These are phyloP conservation scores for Gymnocheta viridis DNA, from an alignment of 2,888 invertebrate species.

Conservation along the genomic window DNA sequence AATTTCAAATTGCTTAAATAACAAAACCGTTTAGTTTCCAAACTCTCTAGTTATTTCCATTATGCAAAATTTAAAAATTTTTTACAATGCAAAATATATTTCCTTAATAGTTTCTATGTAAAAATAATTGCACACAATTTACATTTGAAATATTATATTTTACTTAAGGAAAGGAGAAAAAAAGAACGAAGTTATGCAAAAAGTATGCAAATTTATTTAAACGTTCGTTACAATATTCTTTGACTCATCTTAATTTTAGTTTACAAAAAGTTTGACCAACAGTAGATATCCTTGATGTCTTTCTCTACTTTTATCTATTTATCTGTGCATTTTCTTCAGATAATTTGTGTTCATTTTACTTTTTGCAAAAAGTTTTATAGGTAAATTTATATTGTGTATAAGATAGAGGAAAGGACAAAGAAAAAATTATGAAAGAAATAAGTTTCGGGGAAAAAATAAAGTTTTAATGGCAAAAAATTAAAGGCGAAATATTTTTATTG, in stretches of 20 bases:
- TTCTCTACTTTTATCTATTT: not conserved
- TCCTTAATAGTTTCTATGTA: not conserved
- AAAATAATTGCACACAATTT: slow-evolving; percentile 32
- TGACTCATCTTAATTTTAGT: slow-evolving; percentile 65
- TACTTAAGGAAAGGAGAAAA: slow-evolving; percentile 2
- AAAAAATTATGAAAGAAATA: not conserved
- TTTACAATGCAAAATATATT: slow-evolving; percentile 2
- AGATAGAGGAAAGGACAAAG: slow-evolving; percentile 5
- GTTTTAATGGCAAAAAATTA: not conserved
- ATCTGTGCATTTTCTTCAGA: not conserved
- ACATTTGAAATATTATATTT: slow-evolving; percentile 19
- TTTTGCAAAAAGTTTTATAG: slow-evolving; percentile 46
- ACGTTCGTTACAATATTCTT: slow-evolving; percentile 63
- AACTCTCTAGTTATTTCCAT: slow-evolving; percentile 9
- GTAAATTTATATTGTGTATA: not conserved
- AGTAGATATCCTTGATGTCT: slow-evolving; percentile 28
- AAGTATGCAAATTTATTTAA: slow-evolving; percentile 65
- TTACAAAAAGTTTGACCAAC: slow-evolving; percentile 52
- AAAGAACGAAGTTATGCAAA: not conserved
- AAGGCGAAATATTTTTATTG: not conserved
- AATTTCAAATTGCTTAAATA: no score
- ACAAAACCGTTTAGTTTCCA: no score
- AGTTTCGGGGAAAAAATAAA: not conserved
- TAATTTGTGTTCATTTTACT: slow-evolving; percentile 7
- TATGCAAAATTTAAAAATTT: slow-evolving; percentile 12